Evolutionary conservation across 2,797 vertebrate species (phyloP), one percentile per base, ranked within the genome.

Genomic region (Hypotaenidia philippensis): DNA sequence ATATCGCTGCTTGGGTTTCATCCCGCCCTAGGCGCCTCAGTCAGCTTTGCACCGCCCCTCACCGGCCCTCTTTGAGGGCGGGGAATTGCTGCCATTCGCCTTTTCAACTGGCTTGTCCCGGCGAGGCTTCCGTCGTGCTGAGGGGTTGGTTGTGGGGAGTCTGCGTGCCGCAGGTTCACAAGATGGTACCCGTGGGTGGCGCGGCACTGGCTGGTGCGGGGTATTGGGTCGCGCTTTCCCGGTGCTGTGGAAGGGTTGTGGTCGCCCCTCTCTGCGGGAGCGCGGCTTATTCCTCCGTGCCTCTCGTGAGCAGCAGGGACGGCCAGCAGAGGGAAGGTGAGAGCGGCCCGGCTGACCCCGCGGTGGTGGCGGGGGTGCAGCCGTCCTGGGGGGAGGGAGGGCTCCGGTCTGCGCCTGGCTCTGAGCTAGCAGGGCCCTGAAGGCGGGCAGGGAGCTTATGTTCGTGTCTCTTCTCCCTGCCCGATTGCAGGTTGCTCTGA

Each of bases 71-170:
- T 4, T 4, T 8, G 23, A 4, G 7, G 25, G 64, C n/a, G 9
- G 52, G 36, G 10, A 38, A 29, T 3, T 1, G 20, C 44, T 9
- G 2, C 60, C 1, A 0, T 89, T 87, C 74, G 78, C 74, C 9
- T 47, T 21, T 56, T 15, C 29, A 3, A 27, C 27, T 18, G 5
- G 2, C 6, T 27, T 50, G 95, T 59, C 64, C 86, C 15, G 1
- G 11, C 5, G 27, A 57, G 56, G 64, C 29, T 26, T 1, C 94
- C 80, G 57, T 95, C 40, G 13, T 4, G 21, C 13, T 3, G 63
- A 2, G 32, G 2, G 56, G n/a, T 1, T 3, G 5, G 1, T 5
- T 1, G 50, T 0, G 5, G 9, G 31, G 3, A 6, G 12, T 0
- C 2, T 1, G 23, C 9, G 32, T 3, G 12, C 11, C 10, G 36